Base-by-base conservation (phyloP, 1,140 invertebrate genomes). In the Vollenhovia emeryi region DNA sequence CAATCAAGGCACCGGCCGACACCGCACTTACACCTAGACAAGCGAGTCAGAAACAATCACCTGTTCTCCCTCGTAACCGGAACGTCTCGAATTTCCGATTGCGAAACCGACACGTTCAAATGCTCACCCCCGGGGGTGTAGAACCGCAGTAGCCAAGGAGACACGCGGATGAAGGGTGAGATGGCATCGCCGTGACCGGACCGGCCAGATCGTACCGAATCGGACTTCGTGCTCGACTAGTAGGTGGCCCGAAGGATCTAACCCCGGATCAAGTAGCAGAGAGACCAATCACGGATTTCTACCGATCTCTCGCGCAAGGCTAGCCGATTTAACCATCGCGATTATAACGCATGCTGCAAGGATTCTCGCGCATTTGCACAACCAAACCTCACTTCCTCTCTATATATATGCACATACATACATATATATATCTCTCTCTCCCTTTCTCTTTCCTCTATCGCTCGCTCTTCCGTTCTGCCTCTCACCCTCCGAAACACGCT, bases 281-380 rank as follows among this genome's bases (percentile, higher is more conserved):
- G 90, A 91, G 90, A 91, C 91, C 91, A 93, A 94, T 94, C 93
- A 90, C 87, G 91, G 91, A 94, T 92, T 94, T 93, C 93, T 93
- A 93, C 86, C 86, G 92, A 94, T 92, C 87, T 86, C 60, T 85
- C 80, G 90, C 90, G 83, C 87, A 89, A 91, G 85, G 87, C 78
- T 85, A 87, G 62, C n/a, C 91, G 91, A 93, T 90, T 88, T 87
- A n/a, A 66, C 74, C 88, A 55, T 74, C 69, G 40, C 89, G 92
- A 93, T 93, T 92, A 93, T 94, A 93, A 93, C 91, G 86, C 93
- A 90, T 85, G 84, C 36, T 69, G 52, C 80, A 66, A 52, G 59
- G 60, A 24, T 82, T 45, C 75, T 60, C 84, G 69, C 82, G 43
- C 48, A 36, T 68, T 50, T 66, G 62, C 59, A 43, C 18, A 24